phyloP scores from a whole-genome alignment of 2,888 invertebrate species.

The Anagyrus pseudococci region DNA sequence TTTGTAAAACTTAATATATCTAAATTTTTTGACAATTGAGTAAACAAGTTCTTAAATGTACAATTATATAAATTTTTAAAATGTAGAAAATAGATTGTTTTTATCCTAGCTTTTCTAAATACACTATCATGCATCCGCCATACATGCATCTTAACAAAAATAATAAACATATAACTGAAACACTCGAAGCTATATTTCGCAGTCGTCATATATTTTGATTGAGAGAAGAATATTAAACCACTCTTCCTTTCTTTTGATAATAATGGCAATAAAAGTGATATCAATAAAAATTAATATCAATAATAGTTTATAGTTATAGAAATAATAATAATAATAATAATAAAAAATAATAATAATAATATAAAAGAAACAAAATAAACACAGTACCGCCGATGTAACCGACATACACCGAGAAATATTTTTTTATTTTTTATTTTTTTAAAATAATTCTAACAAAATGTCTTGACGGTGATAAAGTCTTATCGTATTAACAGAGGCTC shows the following conservation, averaged over 20 bases:
- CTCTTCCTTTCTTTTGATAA: slow-evolving; percentile 6
- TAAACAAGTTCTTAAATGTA: slow-evolving; percentile 26
- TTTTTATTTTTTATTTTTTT: no score
- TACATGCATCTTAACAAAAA: slow-evolving; percentile 35
- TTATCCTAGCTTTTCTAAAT: not conserved
- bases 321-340: slow-evolving; percentile 16
- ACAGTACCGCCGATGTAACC: slow-evolving; percentile 29
- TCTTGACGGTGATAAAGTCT: slow-evolving; percentile 25
- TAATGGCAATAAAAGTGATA: slow-evolving; percentile 14
- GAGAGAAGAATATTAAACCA: slow-evolving; percentile 22
- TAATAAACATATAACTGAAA: slow-evolving; percentile 33
- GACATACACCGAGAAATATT: slow-evolving; percentile 26
- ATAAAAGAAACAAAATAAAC: slow-evolving; percentile 33
- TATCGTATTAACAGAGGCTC: slow-evolving; percentile 21
- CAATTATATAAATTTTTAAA: slow-evolving; percentile 13
- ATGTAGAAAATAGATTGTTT: slow-evolving; percentile 22
- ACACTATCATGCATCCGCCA: slow-evolving; percentile 26
- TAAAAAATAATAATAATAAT: slow-evolving; percentile 18
- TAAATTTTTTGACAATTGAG: slow-evolving; percentile 27
- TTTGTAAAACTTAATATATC: slow-evolving; percentile 26
- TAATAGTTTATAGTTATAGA: slow-evolving; percentile 15
- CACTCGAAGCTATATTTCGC: slow-evolving; percentile 29
- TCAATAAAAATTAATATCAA: not conserved
- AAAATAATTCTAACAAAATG: slow-evolving; percentile 15
- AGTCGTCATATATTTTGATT: slow-evolving; percentile 37